Conservation (phyloP, 2,113 vertebrate genomes). For the Daboia siamensis region DNA sequence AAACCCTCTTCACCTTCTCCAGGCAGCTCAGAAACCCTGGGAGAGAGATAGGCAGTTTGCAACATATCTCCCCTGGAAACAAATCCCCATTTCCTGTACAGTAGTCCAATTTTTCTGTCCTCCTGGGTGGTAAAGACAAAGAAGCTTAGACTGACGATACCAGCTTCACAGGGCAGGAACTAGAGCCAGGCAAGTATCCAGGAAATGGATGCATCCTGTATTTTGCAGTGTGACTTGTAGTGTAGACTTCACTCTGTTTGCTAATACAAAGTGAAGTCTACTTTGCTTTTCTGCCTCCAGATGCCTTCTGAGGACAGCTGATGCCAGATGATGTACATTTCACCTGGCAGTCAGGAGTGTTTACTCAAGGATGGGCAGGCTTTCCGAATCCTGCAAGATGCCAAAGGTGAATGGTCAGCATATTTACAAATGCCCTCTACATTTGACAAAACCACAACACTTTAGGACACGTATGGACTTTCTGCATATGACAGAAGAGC, state of each 20-base stretch:
- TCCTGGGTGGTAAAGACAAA: conserved; percentile 39
- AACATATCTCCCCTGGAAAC: background rate
- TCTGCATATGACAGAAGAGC: background rate
- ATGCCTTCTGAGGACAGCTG: conserved; percentile 55
- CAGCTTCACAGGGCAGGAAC: conserved; percentile 46
- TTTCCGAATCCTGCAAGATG: conserved; percentile 42
- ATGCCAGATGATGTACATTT: conserved; percentile 61
- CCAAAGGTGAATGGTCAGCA: conserved; percentile 42
- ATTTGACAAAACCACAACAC: conserved; percentile 1
- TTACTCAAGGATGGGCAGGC: conserved; percentile 43
- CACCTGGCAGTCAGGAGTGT: conserved; percentile 64
- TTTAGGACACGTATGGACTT: conserved; percentile 10
- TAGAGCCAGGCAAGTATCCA: conserved; percentile 47
- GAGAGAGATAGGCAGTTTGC: background rate
- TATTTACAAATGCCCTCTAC: conserved; percentile 6
- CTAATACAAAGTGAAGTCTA: conserved; percentile 65
- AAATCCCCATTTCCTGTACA: conserved; percentile 23
- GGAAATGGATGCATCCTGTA: conserved; percentile 55
- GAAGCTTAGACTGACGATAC: conserved; percentile 21
- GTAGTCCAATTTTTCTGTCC: conserved; percentile 17
- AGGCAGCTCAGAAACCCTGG: background rate
- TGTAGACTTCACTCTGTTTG: conserved; percentile 39
- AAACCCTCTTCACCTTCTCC: background rate
- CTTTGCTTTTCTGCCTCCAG: conserved; percentile 64
- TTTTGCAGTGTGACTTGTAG: conserved; percentile 54